Evolutionary conservation across 1,140 invertebrate species (phyloP), one percentile per base, ranked within the genome.

Genomic region (Cydia splendana): DNA sequence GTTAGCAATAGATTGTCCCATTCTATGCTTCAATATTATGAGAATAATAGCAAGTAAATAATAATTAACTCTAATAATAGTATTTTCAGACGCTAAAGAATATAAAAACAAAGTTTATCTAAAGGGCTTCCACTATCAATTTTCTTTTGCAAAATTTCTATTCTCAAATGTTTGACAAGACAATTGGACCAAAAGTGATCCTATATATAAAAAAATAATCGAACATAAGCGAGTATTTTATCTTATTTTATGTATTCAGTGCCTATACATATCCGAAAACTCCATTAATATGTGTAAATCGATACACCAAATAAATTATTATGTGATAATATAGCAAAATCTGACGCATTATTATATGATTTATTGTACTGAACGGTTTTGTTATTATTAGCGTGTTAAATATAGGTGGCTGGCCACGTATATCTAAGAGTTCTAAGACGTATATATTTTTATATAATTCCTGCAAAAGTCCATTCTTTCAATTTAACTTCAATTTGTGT

Each of bases 401-500:
- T 82, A 83, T 83, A 75, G 76, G 87, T 89, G 87, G 87, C 89
- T 89, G 89, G 88, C 89, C 89, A 90, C 89, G 65, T 81, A 83
- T 77, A 18, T 84, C 78, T 86, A 82, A 87, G 82, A 83, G 77
- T 13, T 84, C 78, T 86, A 82, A 87, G 82, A 84, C 79, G 65
- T 86, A 85, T 89, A 90, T 91, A 88, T 89, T 87, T 88, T 88
- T 86, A 89, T 86, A 87, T 84, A 82, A 81, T 84, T 82, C 82
- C 71, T 82, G 73, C 82, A 81, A 78, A 76, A 84, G 81, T 80
- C 78, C 79, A 83, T 81, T 91, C 85, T 92, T 91, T 86, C 85
- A 80, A 89, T 77, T 89, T 85, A 83, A 84, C 82, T 87, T 91
- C 89, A 92, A 92, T 93, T 93, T 91, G 89, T 91, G 81, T 90